A percentile compares a stretch with the other conserved stretches of the same genome.
Conservation (phyloP, 2,888 invertebrate genomes). For the Actias luna region DNA sequence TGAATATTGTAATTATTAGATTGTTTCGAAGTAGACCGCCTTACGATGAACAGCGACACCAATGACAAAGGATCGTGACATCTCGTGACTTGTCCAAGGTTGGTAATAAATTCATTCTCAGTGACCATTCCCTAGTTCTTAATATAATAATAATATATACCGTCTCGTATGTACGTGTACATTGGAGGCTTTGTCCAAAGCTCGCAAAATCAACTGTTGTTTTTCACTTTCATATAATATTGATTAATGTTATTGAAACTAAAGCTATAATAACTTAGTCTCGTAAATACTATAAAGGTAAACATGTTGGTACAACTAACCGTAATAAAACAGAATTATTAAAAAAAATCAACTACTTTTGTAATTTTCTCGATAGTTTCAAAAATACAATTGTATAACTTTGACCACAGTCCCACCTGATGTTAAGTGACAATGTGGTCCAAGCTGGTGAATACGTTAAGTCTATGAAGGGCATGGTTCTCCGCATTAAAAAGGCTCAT, state of each 20-base stretch:
- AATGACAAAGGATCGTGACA: slow-evolving; percentile 18
- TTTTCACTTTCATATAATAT: background rate
- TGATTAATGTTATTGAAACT: background rate
- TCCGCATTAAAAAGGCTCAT: too few species aligned
- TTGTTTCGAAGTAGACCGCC: slow-evolving; percentile 5
- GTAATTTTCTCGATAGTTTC: too few species aligned
- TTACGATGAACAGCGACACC: slow-evolving; percentile 4
- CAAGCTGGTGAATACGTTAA: too few species aligned
- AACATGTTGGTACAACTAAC: too few species aligned
- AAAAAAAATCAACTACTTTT: too few species aligned
- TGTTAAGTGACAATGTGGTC: too few species aligned
- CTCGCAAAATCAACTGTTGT: background rate
- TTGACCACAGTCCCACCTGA: too few species aligned
- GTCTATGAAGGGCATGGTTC: too few species aligned
- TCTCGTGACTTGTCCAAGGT: slow-evolving; percentile 58
- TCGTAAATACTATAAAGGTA: too few species aligned
- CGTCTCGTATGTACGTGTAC: slow-evolving; percentile 3
- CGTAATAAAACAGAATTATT: too few species aligned
- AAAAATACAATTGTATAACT: too few species aligned
- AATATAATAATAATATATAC: slow-evolving; percentile 24
- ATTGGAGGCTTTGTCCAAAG: slow-evolving; percentile 1
- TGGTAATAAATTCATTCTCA: slow-evolving; percentile 49
- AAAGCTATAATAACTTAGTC: too few species aligned
- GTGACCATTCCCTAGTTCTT: slow-evolving; percentile 29
- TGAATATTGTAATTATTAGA: background rate